A percentile compares a stretch with the other conserved stretches of the same genome.
Conservation (phyloP, 2,113 vertebrate genomes). For the Eurystomus gularis region DNA sequence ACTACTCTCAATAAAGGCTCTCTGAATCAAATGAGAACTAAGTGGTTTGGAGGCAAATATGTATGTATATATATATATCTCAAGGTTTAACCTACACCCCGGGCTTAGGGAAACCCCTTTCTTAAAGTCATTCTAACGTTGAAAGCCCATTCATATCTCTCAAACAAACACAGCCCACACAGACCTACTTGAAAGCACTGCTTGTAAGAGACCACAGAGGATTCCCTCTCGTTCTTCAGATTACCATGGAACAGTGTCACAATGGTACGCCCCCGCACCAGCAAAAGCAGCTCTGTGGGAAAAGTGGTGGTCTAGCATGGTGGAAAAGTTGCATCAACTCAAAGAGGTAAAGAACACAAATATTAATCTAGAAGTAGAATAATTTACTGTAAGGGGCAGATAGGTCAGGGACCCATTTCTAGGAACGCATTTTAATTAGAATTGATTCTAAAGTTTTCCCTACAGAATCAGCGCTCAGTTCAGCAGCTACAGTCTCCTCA, state of each 20-base stretch:
- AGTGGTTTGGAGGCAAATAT: constrained; percentile 59
- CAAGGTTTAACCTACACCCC: constrained; percentile 69
- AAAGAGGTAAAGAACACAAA: constrained; percentile 35
- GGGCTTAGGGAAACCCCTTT: constrained; percentile 76
- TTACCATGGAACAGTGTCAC: constrained; percentile 65
- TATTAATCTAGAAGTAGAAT: constrained; percentile 42
- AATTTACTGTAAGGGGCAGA: constrained; percentile 78
- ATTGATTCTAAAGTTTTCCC: constrained; percentile 52
- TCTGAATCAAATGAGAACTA: constrained; percentile 69
- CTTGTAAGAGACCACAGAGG: constrained; percentile 72
- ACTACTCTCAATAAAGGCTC: not conserved
- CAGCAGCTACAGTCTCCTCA: not conserved
- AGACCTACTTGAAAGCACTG: constrained; percentile 66
- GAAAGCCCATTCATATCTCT: constrained; percentile 56
- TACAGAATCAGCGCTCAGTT: not conserved
- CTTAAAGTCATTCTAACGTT: constrained; percentile 49
- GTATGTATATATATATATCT: not conserved
- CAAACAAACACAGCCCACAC: constrained; percentile 62
- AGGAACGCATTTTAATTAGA: constrained; percentile 62
- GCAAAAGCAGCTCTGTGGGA: constrained; percentile 53
- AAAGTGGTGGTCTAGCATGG: constrained; percentile 29
- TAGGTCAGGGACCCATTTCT: constrained; percentile 69
- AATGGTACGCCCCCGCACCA: not conserved
- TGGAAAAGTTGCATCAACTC: constrained; percentile 73
- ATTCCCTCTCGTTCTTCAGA: constrained; percentile 73